Conservation (phyloP, 2,797 vertebrate genomes). For the Enteromius anoplus region DNA sequence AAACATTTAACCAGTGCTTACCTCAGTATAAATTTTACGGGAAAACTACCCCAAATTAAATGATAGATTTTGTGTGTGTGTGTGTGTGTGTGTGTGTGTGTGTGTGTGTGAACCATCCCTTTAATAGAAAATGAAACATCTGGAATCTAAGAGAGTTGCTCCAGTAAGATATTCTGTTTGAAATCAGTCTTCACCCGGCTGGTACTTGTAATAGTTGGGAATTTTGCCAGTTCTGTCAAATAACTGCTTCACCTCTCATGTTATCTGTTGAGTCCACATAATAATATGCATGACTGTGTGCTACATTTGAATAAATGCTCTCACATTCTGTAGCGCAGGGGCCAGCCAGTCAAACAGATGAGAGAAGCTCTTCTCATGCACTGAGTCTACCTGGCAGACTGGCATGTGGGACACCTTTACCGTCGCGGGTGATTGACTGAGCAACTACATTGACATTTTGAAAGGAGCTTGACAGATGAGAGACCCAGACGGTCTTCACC, state of each 20-base stretch:
- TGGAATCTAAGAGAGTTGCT: slow-evolving; percentile 30
- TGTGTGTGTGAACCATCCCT: background rate
- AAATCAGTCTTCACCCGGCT: slow-evolving; percentile 25
- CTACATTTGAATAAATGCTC: slow-evolving; percentile 53
- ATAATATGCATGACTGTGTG: slow-evolving; percentile 41
- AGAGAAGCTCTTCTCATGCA: slow-evolving; percentile 39
- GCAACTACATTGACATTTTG: slow-evolving; percentile 55
- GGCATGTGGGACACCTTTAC: slow-evolving; percentile 41
- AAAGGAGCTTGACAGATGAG: slow-evolving; percentile 56
- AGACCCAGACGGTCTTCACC: slow-evolving; percentile 36
- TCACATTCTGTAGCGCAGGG: slow-evolving; percentile 28
- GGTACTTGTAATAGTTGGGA: slow-evolving; percentile 12
- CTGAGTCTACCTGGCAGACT: slow-evolving; percentile 48
- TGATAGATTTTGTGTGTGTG: background rate
- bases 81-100: background rate
- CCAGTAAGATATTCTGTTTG: slow-evolving; percentile 15
- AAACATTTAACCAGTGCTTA: background rate
- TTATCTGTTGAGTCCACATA: slow-evolving; percentile 46
- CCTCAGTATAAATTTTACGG: background rate
- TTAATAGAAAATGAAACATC: slow-evolving; percentile 22
- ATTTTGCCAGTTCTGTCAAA: slow-evolving; percentile 50
- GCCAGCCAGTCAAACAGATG: slow-evolving; percentile 46
- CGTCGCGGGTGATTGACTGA: slow-evolving; percentile 51
- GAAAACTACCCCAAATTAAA: background rate
- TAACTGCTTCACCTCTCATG: slow-evolving; percentile 49